Evolutionary conservation across 2,113 vertebrate genomes (phyloP), one percentile per base, ranked within the genome.

Genomic region (Pelecanus crispus): DNA sequence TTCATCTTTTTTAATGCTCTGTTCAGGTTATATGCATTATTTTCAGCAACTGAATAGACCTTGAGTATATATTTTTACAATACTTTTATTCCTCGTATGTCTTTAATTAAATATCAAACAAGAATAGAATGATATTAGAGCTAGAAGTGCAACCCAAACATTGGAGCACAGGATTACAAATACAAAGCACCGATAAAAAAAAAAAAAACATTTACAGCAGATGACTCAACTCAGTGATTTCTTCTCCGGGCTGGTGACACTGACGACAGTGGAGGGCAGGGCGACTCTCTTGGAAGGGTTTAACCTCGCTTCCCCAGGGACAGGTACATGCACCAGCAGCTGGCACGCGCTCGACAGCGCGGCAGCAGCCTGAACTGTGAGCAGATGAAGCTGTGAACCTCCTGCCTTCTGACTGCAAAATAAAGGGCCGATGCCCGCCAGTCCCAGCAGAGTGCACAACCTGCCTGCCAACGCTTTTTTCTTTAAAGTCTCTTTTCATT

Each of bases 221-320:
- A 25, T 67, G 52, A 77, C 32, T 45, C 81, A 45, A 7, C 29
- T 28, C 26, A 4, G 15, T 50, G 45, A 66, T 72, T 91, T 62
- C 15, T 72, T 34, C n/a, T 45, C 29, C 0, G 2, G 7, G 52
- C 53, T 81, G 68, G 8, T 53, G 45, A n/a, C 44, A 28, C 17
- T 0, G 11, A 32, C 36, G 45, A 12, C 59, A 40, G 38, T 7
- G 62, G 34, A 52, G 72, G n/a, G 31, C 56, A 80, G 36, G 58
- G 14, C 67, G 50, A 29, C 45, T 11, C 47, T 26, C 18, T 38
- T 11, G n/a, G 31, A 40, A 72, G 25, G 29, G 32, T 61, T 81
- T 55, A 58, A 63, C 13, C 36, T 61, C 1, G 0, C 17, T 25
- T 44, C 40, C 36, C 53, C 1, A 0, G 25, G 31, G 42, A 61